Evolutionary conservation across 2,888 invertebrate genomes (phyloP).

Genomic region (Labia minor): DNA sequence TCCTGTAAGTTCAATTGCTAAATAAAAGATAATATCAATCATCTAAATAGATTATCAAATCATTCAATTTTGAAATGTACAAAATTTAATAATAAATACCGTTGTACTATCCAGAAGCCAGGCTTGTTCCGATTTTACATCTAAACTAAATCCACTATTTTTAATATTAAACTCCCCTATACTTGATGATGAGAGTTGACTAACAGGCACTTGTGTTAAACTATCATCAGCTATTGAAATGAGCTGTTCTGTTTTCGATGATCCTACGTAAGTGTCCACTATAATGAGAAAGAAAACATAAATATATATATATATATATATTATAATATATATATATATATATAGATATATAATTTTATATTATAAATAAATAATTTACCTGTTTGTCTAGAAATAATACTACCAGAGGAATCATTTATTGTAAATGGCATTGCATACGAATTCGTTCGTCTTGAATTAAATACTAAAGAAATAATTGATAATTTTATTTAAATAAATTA

Average conservation of each 20-base stretch:
- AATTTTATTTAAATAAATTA: not conserved
- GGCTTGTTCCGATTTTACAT: not conserved
- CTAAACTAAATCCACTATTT: not conserved
- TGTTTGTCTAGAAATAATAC: not conserved
- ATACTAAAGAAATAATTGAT: constrained; percentile 36
- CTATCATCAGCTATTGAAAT: constrained; percentile 15
- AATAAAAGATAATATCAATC: not conserved
- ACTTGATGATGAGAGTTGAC: constrained; percentile 17
- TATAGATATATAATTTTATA: not conserved
- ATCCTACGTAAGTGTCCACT: constrained; percentile 25
- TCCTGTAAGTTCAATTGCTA: constrained; percentile 20
- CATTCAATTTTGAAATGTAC: constrained; percentile 16
- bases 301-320: not conserved
- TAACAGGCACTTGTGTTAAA: constrained; percentile 17
- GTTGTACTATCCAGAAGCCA: not conserved
- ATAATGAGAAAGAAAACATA: not conserved
- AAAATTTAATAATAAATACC: not conserved
- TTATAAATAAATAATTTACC: not conserved
- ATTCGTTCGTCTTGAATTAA: constrained; percentile 49
- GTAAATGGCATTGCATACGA: constrained; percentile 46
- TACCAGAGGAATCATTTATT: not conserved
- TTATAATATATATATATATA: not conserved
- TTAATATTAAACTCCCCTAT: constrained; percentile 14
- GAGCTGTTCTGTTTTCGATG: constrained; percentile 21
- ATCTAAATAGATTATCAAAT: not conserved